Conservation (phyloP, 2,888 invertebrate species). For the Phlogophora meticulosa region DNA sequence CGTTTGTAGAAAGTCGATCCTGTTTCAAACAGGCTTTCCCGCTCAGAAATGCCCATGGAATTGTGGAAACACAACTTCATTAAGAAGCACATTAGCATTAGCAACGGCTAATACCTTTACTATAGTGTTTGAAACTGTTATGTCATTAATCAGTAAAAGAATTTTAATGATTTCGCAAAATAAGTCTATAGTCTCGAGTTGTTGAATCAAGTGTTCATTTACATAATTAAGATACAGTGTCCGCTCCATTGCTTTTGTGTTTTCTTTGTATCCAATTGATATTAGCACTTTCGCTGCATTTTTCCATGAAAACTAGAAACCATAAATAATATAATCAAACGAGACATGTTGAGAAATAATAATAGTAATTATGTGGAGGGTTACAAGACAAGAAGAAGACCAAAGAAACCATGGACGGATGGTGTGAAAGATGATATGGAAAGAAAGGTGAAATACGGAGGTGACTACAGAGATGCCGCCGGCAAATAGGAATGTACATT, state of each 20-base stretch:
- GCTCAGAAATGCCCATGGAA: slow-evolving; percentile 40
- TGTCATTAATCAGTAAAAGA: slow-evolving; percentile 38
- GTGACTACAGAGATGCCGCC: no score
- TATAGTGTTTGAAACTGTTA: slow-evolving; percentile 29
- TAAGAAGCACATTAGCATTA: slow-evolving; percentile 34
- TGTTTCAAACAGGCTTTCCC: slow-evolving; percentile 57
- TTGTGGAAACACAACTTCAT: slow-evolving; percentile 38
- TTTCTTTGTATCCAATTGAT: slow-evolving; percentile 36
- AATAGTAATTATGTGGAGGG: no score
- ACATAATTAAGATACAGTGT: slow-evolving; percentile 49
- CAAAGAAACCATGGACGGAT: no score
- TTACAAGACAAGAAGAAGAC: no score
- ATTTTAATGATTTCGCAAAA: slow-evolving; percentile 53
- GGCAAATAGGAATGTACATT: no score
- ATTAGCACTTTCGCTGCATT: slow-evolving; percentile 52
- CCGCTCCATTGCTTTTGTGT: slow-evolving; percentile 39
- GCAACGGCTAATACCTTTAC: slow-evolving; percentile 19
- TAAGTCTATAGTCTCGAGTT: slow-evolving; percentile 23
- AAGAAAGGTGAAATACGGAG: no score
- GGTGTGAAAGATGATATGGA: no score
- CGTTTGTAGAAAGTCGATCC: slow-evolving; percentile 61
- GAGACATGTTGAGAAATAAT: not conserved
- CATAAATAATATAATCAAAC: slow-evolving; percentile 12
- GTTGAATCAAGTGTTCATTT: slow-evolving; percentile 54
- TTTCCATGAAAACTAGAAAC: slow-evolving; percentile 22